Conservation (phyloP, 2,888 invertebrate species). For the Belgica antarctica region DNA sequence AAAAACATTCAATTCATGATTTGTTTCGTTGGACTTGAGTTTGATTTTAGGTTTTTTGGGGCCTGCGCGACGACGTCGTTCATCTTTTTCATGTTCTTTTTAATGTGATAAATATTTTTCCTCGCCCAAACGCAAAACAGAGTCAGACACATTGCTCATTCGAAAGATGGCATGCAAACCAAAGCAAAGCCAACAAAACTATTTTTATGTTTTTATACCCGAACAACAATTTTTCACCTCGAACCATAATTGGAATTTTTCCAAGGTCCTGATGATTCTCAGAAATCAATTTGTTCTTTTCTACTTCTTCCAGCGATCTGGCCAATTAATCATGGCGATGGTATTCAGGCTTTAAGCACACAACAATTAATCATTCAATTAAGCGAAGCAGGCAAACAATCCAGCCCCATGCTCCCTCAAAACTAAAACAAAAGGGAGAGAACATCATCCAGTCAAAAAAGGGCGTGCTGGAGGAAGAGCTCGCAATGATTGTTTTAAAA, state of each 20-base stretch:
- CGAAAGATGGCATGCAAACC: slow-evolving; percentile 7
- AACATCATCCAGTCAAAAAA: slow-evolving; percentile 38
- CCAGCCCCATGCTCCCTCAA: slow-evolving; percentile 25
- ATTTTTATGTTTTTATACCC: slow-evolving; percentile 27
- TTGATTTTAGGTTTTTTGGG: slow-evolving; percentile 13
- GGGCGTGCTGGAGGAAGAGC: slow-evolving; percentile 31
- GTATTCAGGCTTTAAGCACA: slow-evolving; percentile 34
- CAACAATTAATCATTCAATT: slow-evolving; percentile 44
- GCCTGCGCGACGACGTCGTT: slow-evolving; percentile 29
- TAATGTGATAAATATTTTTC: slow-evolving; percentile 20
- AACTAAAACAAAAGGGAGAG: slow-evolving; percentile 40
- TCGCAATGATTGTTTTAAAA: slow-evolving; percentile 9
- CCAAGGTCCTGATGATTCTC: slow-evolving; percentile 38
- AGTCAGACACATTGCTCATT: slow-evolving; percentile 14
- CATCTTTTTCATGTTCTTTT: background rate
- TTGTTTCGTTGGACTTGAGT: background rate
- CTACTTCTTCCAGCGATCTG: slow-evolving; percentile 20
- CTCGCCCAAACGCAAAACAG: background rate
- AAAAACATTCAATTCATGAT: background rate
- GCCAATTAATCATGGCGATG: slow-evolving; percentile 40
- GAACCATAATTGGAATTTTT: slow-evolving; percentile 9
- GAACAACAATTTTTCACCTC: slow-evolving; percentile 25
- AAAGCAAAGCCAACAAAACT: background rate
- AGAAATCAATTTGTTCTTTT: slow-evolving; percentile 36
- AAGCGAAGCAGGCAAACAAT: slow-evolving; percentile 31